phyloP scores from a whole-genome alignment of 2,797 vertebrate species.

The Pygocentrus nattereri region DNA sequence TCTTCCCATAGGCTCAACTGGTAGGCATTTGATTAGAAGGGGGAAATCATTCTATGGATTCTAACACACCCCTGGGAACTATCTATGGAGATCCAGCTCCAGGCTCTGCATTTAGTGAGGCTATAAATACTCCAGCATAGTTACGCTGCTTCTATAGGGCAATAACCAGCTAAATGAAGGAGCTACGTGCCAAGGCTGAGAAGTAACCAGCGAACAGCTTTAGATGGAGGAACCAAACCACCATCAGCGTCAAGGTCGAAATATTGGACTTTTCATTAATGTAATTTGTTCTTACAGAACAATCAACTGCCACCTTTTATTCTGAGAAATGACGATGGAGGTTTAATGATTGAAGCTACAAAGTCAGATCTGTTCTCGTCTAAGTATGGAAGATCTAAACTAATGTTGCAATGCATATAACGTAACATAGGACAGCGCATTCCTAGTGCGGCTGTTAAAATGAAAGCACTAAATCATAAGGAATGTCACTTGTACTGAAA shows the following conservation, averaged over 20 bases:
- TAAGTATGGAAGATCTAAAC: background rate
- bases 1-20: background rate
- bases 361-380: too few relatives aligned
- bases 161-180: slow-evolving; percentile 1
- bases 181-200: background rate
- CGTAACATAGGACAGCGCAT: too few relatives aligned
- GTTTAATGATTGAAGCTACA: slow-evolving; percentile 1
- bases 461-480: background rate
- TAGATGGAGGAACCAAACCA: background rate
- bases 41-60: background rate
- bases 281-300: slow-evolving; percentile 46
- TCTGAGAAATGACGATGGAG: background rate
- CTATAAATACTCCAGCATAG: background rate
- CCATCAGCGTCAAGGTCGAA: slow-evolving; percentile 46
- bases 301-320: slow-evolving; percentile 41
- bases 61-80: background rate
- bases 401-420: too few relatives aligned
- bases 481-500: background rate
- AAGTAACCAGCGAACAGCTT: background rate
- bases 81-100: background rate
- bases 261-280: slow-evolving; percentile 62
- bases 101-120: background rate
- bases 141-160: background rate
- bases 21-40: background rate
- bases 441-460: too few relatives aligned